Evolutionary conservation across 2,113 vertebrate genomes (phyloP), one percentile per base, ranked within the genome.

Genomic region (Poecilia latipinna): DNA sequence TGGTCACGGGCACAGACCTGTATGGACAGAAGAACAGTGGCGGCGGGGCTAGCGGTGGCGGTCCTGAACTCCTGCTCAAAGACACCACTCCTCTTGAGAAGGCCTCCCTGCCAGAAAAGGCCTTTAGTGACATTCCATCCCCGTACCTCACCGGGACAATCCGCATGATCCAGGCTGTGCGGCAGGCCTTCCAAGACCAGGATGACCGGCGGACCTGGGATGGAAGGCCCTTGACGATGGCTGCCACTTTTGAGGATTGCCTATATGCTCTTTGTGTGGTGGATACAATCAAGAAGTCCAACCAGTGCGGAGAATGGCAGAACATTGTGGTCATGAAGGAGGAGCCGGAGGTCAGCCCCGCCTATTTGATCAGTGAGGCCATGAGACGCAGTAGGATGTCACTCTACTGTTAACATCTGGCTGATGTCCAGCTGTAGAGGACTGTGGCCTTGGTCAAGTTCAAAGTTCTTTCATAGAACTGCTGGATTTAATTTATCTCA

Each of bases 201-300:
- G 98, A 98, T 0, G 97, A 99, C 91, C 90, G 97, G 61, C 95
- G 97, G 87, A 99, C 98, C 2, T 99, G 98, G 98, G 98, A 98
- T 0, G 96, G 97, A 0, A 94, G 96, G 92, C 97, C 98, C 0
- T 95, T 99, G 48, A 98, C 97, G 0, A 98, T 98, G 97, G 97
- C 98, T 0, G 98, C 98, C 80, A 99, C 98, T n/a, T 99, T 99
- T 62, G 97, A 99, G 0, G 98, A 99, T 90, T 99, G 98, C 77
- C 95, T 99, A 26, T 98, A 99, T 0, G 97, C 98, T 17, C 94
- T 99, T 1, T 98, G 97, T 2, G 97, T 99, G 84, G 98, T 99
- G 90, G 97, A 99, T 91, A 97, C 96, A 77, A 99, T 99, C 91
- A 98, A 99, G 90, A 95, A 96, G 78, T 99, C 98, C 69, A 99